Evolutionary conservation across 2,797 vertebrate species (phyloP), one percentile per base, ranked within the genome.

Genomic region (Hephaestus fuliginosus): DNA sequence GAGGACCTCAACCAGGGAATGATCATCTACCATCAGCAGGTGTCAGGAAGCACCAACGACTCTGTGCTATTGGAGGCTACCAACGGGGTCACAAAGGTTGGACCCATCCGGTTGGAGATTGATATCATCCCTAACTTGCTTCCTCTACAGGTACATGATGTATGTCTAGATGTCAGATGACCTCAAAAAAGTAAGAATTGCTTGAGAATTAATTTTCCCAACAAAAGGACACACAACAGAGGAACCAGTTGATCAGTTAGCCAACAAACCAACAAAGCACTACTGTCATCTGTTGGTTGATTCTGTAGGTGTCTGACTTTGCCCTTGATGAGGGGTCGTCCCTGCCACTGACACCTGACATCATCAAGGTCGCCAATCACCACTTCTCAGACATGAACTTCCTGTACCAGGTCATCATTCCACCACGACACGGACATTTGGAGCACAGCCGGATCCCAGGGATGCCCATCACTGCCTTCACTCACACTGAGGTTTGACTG

Each of bases 321-420:
- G 97, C 95, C 25, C 87, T 98, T 22, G 91, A 90, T n/a, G 97
- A 98, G 93, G 97, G 97, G 5, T 95, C 95, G 0, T 96, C 96
- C 0, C 93, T 90, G 85, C 91, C 89, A 0, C 86, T 98, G 43
- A 92, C 95, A 51, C 77, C 95, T 75, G 95, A 96, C 22, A 73
- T 95, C 69, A 91, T 99, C 73, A 96, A 91, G 86, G 95, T 98
- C 61, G 73, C 90, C 60, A 96, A 85, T 88, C 93, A 89, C 62
- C 96, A 97, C 89, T 98, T 98, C 74, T 88, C 91, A 65, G 94
- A 91, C 79, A 89, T 97, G 85, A 95, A 95, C 85, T 97, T 96
- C 92, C 93, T 97, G 86, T 98, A 97, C 89, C 75, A 95, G 88
- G 92, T 98, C 74, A 85, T 93, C 2, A 86, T 95, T 46, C 93